Evolutionary conservation across 2,888 invertebrate species (phyloP).

Genomic region (Lamellibrachia satsuma): DNA sequence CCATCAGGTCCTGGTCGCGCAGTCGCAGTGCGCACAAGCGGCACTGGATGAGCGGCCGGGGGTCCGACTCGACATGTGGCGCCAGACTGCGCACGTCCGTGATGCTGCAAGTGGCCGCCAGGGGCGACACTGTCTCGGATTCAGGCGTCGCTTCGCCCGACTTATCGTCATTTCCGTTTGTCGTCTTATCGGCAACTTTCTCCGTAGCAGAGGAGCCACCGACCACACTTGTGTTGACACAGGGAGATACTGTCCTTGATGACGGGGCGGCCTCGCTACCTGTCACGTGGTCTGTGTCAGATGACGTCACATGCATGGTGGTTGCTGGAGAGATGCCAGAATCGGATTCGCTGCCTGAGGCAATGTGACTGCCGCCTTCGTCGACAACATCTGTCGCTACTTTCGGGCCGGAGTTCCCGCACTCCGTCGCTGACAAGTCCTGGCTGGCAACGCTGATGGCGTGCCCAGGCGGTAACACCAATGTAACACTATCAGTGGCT

Average conservation of each 20-base stretch:
- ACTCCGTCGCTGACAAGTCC: not conserved
- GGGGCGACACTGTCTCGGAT: not conserved
- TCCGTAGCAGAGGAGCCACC: not conserved
- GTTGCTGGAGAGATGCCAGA: not conserved
- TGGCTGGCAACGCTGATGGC: not conserved
- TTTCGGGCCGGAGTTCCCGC: not conserved
- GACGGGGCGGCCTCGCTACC: not conserved
- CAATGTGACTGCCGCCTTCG: not conserved
- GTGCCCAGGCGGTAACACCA: not conserved
- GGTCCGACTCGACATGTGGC: not conserved
- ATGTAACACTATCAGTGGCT: not conserved
- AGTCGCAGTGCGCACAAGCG: not conserved
- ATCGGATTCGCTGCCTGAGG: not conserved
- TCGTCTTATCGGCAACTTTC: not conserved
- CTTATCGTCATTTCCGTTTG: not conserved
- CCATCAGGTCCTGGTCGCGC: conserved; percentile 6
- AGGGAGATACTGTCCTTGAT: not conserved
- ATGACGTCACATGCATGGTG: not conserved
- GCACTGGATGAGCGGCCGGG: not conserved
- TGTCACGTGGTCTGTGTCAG: not conserved
- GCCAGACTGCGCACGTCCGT: not conserved
- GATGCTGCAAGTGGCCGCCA: not conserved
- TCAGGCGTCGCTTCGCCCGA: not conserved
- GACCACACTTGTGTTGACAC: not conserved
- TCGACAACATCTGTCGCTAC: not conserved